Evolutionary conservation across 2,888 invertebrate genomes (phyloP), one percentile per base, ranked within the genome.

Genomic region (Drosophila nr. perissopoda): DNA sequence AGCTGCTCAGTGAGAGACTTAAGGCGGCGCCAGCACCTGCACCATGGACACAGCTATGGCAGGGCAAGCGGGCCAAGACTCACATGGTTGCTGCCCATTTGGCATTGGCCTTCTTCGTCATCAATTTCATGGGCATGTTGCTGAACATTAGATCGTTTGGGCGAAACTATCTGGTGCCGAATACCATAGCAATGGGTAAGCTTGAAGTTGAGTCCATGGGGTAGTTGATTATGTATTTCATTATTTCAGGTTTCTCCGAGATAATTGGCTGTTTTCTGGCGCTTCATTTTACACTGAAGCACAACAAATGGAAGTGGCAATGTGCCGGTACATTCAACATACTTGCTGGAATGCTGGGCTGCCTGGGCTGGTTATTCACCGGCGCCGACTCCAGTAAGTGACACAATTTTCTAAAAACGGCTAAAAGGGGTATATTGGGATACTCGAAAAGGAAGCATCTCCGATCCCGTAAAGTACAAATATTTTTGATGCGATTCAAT

Each of bases 91-190:
- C 91, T 1, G 89, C 91, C n/a, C 93, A 93, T 68, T 72, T 92
- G 63, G 92, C 93, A 0, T 83, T 92, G 88, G 92, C 93, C 0
- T 91, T 91, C 59, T 93, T 90, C 64, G 89, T 93, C 52, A 91
- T 92, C 33, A 92, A 92, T 63, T 94, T 93, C 73, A 94, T 93
- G 90, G 94, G 94, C 31, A 93, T 93, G 90, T 76, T 94, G 48
- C 80, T 94, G 51, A 94, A 94, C 77, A 92, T 93, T 25, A 89
- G 93, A 71, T 93, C 93, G 27, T 93, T 94, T 73, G 94, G 94
- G 25, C 76, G 93, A 25, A 90, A 92, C 60, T 92, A 93, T 77
- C 84, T 94, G 16, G 91, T 87, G 21, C 81, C 91, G 0, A 93
- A 93, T 59, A 93, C 93, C 6, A 91, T 93, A 53, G 91, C 93